These are phyloP conservation scores for Pseudopipra pipra DNA, from an alignment of 2,113 vertebrate genomes.

Conservation along the genomic window DNA sequence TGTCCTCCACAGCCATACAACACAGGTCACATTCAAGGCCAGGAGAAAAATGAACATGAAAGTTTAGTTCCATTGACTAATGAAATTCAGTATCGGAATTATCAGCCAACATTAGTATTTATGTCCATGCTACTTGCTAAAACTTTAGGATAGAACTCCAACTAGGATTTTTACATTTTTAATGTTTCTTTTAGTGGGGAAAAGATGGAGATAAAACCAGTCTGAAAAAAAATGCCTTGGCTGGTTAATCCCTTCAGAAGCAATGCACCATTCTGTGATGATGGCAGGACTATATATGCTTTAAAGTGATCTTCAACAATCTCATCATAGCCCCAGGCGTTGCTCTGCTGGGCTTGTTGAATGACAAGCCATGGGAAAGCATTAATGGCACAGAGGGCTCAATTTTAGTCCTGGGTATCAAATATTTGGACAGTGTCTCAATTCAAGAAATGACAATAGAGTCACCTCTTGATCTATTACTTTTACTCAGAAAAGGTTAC, in stretches of 20 bases:
- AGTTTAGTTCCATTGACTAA: neutral
- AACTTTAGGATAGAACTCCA: neutral
- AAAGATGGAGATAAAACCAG: neutral
- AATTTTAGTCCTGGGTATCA: neutral
- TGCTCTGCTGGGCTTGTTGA: neutral
- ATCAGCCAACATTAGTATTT: neutral
- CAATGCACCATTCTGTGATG: neutral
- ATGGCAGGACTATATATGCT: neutral
- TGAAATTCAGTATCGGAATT: neutral
- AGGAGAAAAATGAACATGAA: neutral
- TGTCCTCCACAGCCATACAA: neutral
- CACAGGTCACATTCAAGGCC: neutral
- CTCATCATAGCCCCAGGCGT: neutral
- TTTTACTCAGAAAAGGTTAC: neutral
- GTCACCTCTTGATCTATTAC: neutral
- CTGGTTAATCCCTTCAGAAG: neutral
- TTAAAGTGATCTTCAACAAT: neutral
- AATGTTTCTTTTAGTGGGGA: neutral
- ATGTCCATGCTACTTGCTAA: neutral
- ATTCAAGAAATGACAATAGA: neutral
- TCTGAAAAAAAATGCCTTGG: neutral
- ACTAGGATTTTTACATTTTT: neutral
- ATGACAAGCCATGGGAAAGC: neutral
- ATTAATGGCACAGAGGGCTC: neutral
- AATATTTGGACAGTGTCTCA: neutral